Base-by-base conservation (phyloP, 1,140 invertebrate species). In the Sarcophaga peregrina region DNA sequence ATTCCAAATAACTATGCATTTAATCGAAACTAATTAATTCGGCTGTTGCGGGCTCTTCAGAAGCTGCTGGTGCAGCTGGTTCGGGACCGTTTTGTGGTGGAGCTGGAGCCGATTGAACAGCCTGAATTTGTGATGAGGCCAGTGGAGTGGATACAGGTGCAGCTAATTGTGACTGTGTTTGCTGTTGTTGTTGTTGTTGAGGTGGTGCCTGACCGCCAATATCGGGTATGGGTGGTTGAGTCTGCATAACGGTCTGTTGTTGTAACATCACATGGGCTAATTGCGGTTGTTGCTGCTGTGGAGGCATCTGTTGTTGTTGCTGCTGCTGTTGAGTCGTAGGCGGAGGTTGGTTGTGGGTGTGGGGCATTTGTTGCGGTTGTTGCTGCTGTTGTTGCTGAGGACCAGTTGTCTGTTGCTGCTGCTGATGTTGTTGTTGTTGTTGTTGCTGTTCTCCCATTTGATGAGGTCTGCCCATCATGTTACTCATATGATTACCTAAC, bases 11-110 rank as follows among this genome's bases (percentile, higher is more conserved):
- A 20, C 7, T 25, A 20, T 10, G 6, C 17, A 68, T 86, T 92
- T 91, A 95, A 91, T 95, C 94, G 88, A 95, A 95, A 87, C 93
- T 94, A 80, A 95, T 95, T 3, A 95, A 90, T 89, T 95, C 94
- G 76, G 93, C 94, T 7, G 94, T 94, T 85, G 92, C 92, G 46
- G 92, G 92, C 84, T 93, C 91, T 82, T 89, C 90, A 62, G 86
- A 82, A 89, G 90, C 54, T 86, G 86, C 84, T 86, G 85, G 88
- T 7, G 91, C 86, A 62, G 88, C 88, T 54, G 87, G 87, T 76
- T 87, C 85, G 3, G 87, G 88, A 58, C 86, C 88, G 73, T 90
- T 90, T 84, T 91, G 88, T 58, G 91, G 91, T 45, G 90, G 89
- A 73, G 88, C 87, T 76, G 89, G 88, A 17, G 87, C 85, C 9